Evolutionary conservation across 1,140 invertebrate genomes (phyloP), one percentile per base, ranked within the genome.

Genomic region (Pseudomyrmex concolor): DNA sequence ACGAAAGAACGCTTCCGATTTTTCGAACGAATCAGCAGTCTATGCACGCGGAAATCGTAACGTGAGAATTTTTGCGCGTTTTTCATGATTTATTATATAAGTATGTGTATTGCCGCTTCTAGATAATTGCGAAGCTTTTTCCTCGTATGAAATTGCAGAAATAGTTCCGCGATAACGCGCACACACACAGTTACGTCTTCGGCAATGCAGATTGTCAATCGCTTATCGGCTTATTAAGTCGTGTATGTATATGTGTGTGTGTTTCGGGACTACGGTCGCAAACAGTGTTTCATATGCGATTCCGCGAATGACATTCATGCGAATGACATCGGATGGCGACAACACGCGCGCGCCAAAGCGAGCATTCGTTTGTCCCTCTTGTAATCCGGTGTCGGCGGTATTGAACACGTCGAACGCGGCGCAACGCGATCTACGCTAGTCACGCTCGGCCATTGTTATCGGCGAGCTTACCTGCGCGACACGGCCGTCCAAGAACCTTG

Each of bases 371-470:
- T 12, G 9, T 12, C 51, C 12, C 59, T 55, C 48, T 63, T 60
- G 57, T 73, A 74, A 82, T 63, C 71, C 7, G 25, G 7, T 22
- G 59, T 74, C 70, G 48, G 51, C n/a, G 59, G 25, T 74, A 74
- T 82, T 63, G 50, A 74, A 80, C 25, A 71, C 63, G 66, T 73
- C 84, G n/a, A 84, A 87, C 50, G 67, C 34, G 5, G 34, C 34
- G 70, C 68, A 80, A 76, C 48, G 66, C 54, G 82, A 88, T 84
- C 86, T 70, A 76, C 55, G 71, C 74, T 72, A 88, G 85, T 87
- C 76, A 88, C 76, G 85, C 83, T 84, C 82, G 74, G 50, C 83
- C 64, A 87, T 84, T 87, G 86, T 84, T 88, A 83, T 67, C 68
- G 34, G 63, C 50, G 68, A 76, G 85, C 82, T 74, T 72, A 74